Evolutionary conservation across 2,113 vertebrate species (phyloP).

Genomic region (Leptobrachium ailaonicum): DNA sequence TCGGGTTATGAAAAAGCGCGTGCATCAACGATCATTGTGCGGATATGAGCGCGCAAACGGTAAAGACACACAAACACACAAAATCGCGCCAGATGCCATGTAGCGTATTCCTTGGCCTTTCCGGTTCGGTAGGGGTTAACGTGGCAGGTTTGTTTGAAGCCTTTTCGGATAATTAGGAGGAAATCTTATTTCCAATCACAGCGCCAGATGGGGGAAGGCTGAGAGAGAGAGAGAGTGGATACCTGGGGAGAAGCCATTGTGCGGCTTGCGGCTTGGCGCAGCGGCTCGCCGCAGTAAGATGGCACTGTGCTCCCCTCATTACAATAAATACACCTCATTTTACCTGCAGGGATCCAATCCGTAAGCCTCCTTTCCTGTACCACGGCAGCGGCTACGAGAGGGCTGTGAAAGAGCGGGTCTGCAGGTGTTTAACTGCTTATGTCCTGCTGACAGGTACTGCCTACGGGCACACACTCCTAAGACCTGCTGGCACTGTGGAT

Average conservation of each 20-base stretch:
- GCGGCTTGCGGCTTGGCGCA: conserved; percentile 27
- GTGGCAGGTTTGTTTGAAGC: conserved; percentile 12
- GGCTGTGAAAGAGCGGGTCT: neutral
- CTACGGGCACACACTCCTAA: no score
- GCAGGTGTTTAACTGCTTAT: conserved; percentile 33
- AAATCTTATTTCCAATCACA: conserved; percentile 42
- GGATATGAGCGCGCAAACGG: no score
- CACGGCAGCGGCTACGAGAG: conserved; percentile 2
- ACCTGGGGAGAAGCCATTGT: conserved; percentile 42
- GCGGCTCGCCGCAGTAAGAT: conserved; percentile 22
- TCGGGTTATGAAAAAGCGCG: no score
- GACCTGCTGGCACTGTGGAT: no score
- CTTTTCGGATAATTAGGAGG: conserved; percentile 25
- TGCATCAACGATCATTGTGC: no score
- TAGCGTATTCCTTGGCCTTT: neutral
- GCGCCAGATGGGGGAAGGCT: conserved; percentile 5
- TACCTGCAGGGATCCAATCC: conserved; percentile 43
- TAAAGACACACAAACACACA: no score
- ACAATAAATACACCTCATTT: conserved; percentile 49
- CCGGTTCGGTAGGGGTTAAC: conserved; percentile 11
- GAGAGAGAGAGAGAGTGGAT: conserved; percentile 17
- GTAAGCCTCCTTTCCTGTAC: conserved; percentile 5
- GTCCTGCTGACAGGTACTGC: neutral
- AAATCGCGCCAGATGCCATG: no score
- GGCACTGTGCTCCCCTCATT: conserved; percentile 35